These are phyloP conservation scores for Tenthredo mesomela DNA, from an alignment of 2,888 invertebrate species.

Conservation along the genomic window DNA sequence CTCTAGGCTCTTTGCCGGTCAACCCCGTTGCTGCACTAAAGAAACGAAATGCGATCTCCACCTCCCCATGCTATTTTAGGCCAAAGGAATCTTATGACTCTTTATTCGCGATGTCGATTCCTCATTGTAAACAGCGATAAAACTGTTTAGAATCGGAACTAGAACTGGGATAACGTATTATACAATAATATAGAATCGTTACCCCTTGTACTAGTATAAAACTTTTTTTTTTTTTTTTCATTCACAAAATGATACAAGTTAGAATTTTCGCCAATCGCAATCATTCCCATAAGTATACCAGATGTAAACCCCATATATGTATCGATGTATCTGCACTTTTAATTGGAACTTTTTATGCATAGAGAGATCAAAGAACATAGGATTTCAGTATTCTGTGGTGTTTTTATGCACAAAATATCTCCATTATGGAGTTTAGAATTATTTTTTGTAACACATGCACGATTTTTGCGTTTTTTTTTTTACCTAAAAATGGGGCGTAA, in stretches of 20 bases:
- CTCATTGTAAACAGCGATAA: constrained; percentile 64
- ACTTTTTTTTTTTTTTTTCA: too few relatives aligned
- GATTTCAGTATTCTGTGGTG: background rate
- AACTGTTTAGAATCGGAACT: constrained; percentile 20
- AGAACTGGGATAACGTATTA: constrained; percentile 40
- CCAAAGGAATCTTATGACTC: constrained; percentile 71
- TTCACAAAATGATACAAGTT: background rate
- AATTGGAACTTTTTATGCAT: background rate
- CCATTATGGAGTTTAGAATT: background rate
- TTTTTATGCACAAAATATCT: background rate
- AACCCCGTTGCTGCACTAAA: constrained; percentile 68
- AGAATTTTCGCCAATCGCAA: background rate
- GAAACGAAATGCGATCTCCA: constrained; percentile 76
- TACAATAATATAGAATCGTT: background rate
- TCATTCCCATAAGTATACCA: background rate
- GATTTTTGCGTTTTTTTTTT: too few relatives aligned
- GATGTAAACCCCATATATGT: background rate
- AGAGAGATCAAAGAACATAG: background rate
- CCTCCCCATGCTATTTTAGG: constrained; percentile 74
- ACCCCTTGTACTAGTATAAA: background rate
- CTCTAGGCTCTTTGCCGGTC: constrained; percentile 66
- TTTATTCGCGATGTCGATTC: constrained; percentile 66
- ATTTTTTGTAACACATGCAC: too few relatives aligned
- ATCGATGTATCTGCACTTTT: background rate
- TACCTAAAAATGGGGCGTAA: too few relatives aligned